Conservation (phyloP, 2,113 vertebrate genomes). For the Raja brachyura region DNA sequence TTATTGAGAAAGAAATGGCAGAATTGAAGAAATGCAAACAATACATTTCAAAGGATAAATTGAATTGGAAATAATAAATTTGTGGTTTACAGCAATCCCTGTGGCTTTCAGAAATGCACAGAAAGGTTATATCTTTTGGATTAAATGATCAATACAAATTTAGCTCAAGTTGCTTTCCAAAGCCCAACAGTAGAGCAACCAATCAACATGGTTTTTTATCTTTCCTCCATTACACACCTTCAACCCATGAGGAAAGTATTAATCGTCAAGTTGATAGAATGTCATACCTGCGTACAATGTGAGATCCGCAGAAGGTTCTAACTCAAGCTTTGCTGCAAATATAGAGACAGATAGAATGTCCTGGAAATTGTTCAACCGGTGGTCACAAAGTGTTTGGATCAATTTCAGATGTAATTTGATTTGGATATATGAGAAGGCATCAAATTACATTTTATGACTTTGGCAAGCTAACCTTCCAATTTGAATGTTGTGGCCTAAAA, state of each 20-base stretch:
- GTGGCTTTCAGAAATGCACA: background rate
- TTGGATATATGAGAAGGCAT: background rate
- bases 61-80: background rate
- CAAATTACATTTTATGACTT: background rate
- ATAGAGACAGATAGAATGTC: background rate
- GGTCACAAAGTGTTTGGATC: background rate
- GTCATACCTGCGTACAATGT: background rate
- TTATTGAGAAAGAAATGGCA: no score
- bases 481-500: background rate
- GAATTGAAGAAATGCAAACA: no score
- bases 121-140: background rate
- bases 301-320: background rate
- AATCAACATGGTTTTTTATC: background rate
- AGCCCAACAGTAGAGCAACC: background rate
- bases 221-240: background rate
- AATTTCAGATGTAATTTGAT: no score
- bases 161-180: background rate
- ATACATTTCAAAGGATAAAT: background rate
- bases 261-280: background rate
- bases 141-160: background rate
- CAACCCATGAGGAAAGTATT: background rate
- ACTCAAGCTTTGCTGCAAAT: background rate
- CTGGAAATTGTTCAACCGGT: background rate
- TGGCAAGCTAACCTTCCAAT: background rate
- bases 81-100: background rate